phyloP scores from a whole-genome alignment of 2,113 vertebrate genomes.

The Gorsachius goisagi region DNA sequence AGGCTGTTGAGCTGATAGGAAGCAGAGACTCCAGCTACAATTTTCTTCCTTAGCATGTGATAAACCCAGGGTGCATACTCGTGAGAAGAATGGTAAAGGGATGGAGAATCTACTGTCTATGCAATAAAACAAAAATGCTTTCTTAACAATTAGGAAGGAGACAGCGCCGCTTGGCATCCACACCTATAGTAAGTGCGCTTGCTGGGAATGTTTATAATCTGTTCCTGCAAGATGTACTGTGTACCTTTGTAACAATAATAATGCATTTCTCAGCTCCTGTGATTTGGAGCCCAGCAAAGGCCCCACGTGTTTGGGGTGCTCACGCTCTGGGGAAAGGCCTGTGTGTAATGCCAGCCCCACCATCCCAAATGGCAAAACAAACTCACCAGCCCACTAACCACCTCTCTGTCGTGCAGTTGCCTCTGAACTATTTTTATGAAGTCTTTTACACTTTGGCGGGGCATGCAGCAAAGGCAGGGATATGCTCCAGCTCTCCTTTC shows the following conservation, averaged over 20 bases:
- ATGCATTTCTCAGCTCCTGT: neutral
- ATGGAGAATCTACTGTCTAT: neutral
- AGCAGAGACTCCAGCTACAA: slow-evolving; percentile 13
- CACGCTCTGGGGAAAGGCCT: neutral
- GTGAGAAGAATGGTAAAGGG: neutral
- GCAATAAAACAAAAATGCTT: slow-evolving; percentile 17
- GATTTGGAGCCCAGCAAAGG: neutral
- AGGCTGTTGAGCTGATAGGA: slow-evolving; percentile 39
- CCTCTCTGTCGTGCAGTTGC: neutral
- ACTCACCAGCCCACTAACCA: neutral
- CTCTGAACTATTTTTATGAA: neutral
- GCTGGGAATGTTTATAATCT: slow-evolving; percentile 29
- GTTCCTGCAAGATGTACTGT: neutral
- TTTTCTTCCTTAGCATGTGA: slow-evolving; percentile 1
- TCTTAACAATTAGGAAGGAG: slow-evolving; percentile 1
- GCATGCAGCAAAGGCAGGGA: neutral
- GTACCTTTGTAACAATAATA: neutral
- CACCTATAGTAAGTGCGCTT: neutral
- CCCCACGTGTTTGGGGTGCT: neutral
- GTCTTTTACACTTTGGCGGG: neutral
- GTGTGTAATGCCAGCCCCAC: rapidly evolving
- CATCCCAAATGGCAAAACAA: neutral
- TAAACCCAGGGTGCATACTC: neutral
- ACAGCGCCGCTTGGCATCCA: slow-evolving; percentile 15
- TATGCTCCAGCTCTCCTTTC: neutral